phyloP scores from a whole-genome alignment of 2,797 vertebrate species.

The Adelosebastes latens region DNA sequence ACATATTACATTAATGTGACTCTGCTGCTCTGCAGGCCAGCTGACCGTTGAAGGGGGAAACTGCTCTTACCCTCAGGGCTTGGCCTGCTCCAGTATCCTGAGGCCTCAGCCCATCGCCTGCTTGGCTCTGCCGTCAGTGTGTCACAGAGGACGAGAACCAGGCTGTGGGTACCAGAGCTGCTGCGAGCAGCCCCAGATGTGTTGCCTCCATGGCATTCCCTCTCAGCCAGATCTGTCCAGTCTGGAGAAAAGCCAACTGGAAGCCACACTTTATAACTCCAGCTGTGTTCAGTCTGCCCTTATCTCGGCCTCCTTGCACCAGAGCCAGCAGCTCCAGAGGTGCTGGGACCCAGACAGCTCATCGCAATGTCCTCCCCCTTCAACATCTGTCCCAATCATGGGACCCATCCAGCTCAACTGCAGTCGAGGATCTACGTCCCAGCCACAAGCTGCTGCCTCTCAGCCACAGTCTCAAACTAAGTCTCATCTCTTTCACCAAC shows the following conservation, averaged over 20 bases:
- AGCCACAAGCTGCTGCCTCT: constrained; percentile 37
- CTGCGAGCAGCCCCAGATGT: constrained; percentile 82
- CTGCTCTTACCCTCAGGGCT: constrained; percentile 79
- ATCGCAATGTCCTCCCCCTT: constrained; percentile 75
- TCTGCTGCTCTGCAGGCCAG: constrained; percentile 82
- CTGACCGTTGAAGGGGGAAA: constrained; percentile 89
- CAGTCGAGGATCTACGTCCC: constrained; percentile 41
- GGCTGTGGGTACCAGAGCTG: constrained; percentile 85
- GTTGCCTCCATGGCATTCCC: constrained; percentile 88
- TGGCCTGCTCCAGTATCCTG: constrained; percentile 80
- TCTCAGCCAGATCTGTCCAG: constrained; percentile 72
- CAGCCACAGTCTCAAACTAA: constrained; percentile 57
- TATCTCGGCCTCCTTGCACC: constrained; percentile 67
- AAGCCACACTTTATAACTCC: constrained; percentile 70
- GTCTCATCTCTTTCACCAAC: constrained; percentile 67
- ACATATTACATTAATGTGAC: constrained; percentile 1
- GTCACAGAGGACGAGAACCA: constrained; percentile 78
- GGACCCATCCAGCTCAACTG: constrained; percentile 58
- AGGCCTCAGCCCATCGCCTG: constrained; percentile 85
- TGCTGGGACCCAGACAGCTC: constrained; percentile 72
- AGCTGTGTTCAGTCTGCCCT: constrained; percentile 72
- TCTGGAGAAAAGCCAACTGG: constrained; percentile 77
- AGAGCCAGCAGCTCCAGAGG: constrained; percentile 71
- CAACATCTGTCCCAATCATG: constrained; percentile 48
- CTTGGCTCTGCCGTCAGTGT: constrained; percentile 77